Conservation (phyloP, 2,888 invertebrate genomes). For the Drosophila cognata region DNA sequence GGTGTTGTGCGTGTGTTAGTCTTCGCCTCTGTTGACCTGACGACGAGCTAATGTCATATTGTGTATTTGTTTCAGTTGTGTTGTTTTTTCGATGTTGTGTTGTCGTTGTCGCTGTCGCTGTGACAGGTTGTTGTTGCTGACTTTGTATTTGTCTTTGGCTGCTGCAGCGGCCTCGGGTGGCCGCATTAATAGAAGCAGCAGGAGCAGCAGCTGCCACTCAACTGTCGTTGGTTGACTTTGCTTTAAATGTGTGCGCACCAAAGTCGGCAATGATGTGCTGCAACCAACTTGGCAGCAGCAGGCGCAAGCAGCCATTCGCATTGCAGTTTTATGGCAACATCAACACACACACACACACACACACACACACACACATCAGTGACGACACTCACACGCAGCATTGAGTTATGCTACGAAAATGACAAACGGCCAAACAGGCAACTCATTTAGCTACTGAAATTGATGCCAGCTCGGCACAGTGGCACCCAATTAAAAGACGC, state of each 20-base stretch:
- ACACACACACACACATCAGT: conserved; percentile 13
- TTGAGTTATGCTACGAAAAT: conserved; percentile 38
- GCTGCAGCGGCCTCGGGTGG: conserved; percentile 25
- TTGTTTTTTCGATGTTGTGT: conserved; percentile 30
- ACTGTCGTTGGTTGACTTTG: conserved; percentile 51
- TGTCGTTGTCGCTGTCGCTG: conserved; percentile 34
- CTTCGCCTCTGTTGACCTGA: conserved; percentile 49
- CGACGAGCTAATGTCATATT: conserved; percentile 67
- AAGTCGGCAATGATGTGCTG: conserved; percentile 80
- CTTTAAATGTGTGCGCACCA: conserved; percentile 79
- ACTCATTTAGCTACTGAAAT: conserved; percentile 71
- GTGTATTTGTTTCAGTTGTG: conserved; percentile 55
- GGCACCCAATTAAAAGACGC: conserved; percentile 26
- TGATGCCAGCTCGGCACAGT: conserved; percentile 56
- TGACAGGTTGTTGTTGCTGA: conserved; percentile 74
- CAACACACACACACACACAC: conserved; percentile 15
- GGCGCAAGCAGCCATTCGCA: conserved; percentile 32
- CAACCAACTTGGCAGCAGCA: conserved; percentile 54
- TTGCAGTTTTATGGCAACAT: conserved; percentile 38
- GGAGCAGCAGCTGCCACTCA: conserved; percentile 74
- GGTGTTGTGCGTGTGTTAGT: conserved; percentile 10
- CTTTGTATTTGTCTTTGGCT: conserved; percentile 60
- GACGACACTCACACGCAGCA: conserved; percentile 17
- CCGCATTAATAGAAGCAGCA: conserved; percentile 10
- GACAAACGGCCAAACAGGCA: conserved; percentile 53